These are phyloP conservation scores for Meleagris gallopavo DNA, from an alignment of 2,113 vertebrate species.

Conservation along the genomic window DNA sequence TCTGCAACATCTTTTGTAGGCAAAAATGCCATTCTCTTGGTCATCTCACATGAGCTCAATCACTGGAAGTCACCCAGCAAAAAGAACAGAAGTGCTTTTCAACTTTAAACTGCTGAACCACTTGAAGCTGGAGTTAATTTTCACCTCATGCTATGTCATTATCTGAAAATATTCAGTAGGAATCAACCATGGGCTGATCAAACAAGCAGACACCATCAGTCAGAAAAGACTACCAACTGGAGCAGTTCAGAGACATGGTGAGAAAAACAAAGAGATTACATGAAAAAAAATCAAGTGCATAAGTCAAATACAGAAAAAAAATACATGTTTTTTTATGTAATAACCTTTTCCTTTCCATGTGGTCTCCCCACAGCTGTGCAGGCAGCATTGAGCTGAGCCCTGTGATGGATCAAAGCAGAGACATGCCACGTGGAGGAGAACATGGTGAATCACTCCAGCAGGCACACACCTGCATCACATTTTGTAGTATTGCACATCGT, in stretches of 20 bases:
- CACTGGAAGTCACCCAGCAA: background rate
- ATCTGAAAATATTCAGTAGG: background rate
- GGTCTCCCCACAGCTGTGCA: too few relatives aligned
- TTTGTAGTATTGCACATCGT: background rate
- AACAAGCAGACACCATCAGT: background rate
- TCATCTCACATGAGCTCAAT: background rate
- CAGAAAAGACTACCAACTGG: background rate
- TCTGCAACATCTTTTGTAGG: background rate
- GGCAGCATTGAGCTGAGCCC: too few relatives aligned
- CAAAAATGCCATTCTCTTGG: background rate
- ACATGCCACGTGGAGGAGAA: background rate
- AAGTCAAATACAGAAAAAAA: background rate
- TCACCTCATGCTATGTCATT: background rate
- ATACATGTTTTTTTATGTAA: background rate
- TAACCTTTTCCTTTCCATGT: background rate
- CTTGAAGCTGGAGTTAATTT: background rate
- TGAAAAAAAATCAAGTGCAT: background rate
- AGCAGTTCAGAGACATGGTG: background rate
- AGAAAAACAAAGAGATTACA: background rate
- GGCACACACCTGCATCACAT: fast-evolving
- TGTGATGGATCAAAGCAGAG: too few relatives aligned
- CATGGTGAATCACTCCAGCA: background rate
- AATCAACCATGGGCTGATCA: background rate
- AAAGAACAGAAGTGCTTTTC: background rate
- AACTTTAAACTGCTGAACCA: background rate